Conservation (phyloP, 2,113 vertebrate species). For the Anser cygnoides region DNA sequence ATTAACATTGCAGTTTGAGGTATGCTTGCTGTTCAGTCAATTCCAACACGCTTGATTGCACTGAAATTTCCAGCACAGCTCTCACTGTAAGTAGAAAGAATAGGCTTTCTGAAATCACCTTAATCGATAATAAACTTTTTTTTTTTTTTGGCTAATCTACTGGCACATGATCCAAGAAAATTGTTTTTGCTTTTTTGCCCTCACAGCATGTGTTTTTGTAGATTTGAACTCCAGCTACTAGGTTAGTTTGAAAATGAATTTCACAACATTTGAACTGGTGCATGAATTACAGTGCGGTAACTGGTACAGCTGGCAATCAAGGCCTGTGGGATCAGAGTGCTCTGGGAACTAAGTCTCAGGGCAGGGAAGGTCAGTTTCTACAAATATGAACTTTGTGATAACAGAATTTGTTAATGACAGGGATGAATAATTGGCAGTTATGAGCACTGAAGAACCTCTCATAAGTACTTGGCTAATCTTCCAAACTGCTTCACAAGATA, state of each 20-base stretch:
- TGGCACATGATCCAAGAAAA: conserved; percentile 1
- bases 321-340: neutral
- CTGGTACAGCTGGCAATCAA: neutral
- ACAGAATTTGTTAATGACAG: neutral
- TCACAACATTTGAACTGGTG: conserved; percentile 20
- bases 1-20: neutral
- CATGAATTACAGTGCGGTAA: neutral
- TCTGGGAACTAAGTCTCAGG: neutral
- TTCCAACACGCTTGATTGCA: neutral
- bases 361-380: neutral
- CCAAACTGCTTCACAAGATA: neutral
- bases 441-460: neutral
- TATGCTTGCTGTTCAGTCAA: neutral
- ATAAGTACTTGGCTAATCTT: neutral
- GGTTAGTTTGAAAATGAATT: conserved; percentile 43
- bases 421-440: neutral
- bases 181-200: neutral
- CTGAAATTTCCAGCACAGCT: neutral
- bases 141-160: neutral
- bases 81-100: neutral
- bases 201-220: neutral
- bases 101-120: neutral
- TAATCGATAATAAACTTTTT: neutral
- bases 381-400: neutral
- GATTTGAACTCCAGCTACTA: neutral